Evolutionary conservation across 2,888 invertebrate species (phyloP), one percentile per base, ranked within the genome.

Genomic region (Drosophila maculinotata): DNA sequence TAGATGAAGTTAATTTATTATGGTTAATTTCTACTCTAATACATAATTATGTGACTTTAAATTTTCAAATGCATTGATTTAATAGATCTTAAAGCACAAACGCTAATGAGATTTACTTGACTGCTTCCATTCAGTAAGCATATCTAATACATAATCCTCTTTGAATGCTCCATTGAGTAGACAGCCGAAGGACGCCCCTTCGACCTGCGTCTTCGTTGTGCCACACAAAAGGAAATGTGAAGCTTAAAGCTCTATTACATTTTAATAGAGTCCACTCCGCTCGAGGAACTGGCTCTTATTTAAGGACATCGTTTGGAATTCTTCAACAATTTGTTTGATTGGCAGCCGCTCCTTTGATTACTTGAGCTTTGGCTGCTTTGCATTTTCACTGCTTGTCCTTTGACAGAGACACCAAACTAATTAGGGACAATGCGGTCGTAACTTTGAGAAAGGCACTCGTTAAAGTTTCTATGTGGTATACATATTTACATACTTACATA

Each of bases 131-230:
- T 20, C 33, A 26, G 1, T n/a, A 15, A 17, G 23, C 60, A 67
- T 51, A 26, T 36, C 26, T 59, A 52, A 47, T 20, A 53, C 31
- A 48, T 60, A 60, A 67, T 67, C 69, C 67, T 31, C 52, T 63
- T 68, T 63, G 15, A 26, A 14, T 45, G 54, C 45, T 63, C 45
- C 49, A 63, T 54, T 69, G 59, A 47, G 47, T 38, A 25, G 47
- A 33, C 47, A 52, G 52, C 14, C 42, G 45, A 30, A 41, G 41
- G 28, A 15, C 36, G 17, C 7, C 10, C 10, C 12, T 3, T 8
- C 5, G 5, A 9, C 10, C 14, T 12, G 15, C 1, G 12, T n/a
- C 23, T 47, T 51, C 65, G 26, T 44, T 25, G 8, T 7, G 26
- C 31, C 36, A 17, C 10, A 62, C 39, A 60, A 60, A 41, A 23